phyloP scores from a whole-genome alignment of 2,888 invertebrate genomes.

The Archips xylosteana region DNA sequence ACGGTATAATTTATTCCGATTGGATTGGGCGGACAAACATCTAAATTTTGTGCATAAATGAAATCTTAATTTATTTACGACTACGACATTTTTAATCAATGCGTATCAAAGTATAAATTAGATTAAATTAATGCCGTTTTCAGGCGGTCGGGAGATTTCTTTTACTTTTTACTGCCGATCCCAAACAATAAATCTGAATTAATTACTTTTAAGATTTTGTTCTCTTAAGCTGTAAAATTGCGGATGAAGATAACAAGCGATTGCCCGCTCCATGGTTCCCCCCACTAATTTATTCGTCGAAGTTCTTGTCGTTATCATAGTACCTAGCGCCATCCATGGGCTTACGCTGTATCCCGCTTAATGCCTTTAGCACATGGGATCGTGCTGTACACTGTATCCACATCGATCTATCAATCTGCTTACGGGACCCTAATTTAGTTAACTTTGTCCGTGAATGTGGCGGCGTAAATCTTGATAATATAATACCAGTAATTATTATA shows the following conservation, averaged over 20 bases:
- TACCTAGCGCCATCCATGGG: conserved; percentile 67
- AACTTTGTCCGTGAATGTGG: conserved; percentile 31
- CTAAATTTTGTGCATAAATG: neutral
- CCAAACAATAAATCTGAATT: conserved; percentile 53
- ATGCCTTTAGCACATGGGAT: conserved; percentile 64
- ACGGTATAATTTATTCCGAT: conserved; percentile 25
- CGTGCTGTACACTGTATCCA: conserved; percentile 55
- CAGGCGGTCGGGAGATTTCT: conserved; percentile 26
- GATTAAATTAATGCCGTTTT: conserved; percentile 34
- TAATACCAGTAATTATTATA: neutral
- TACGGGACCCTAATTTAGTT: conserved; percentile 34
- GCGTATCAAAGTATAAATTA: conserved; percentile 39
- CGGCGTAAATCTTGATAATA: neutral
- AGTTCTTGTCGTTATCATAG: conserved; percentile 69
- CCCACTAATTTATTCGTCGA: conserved; percentile 73
- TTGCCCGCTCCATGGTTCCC: conserved; percentile 61
- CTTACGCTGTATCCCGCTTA: conserved; percentile 65
- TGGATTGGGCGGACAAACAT: conserved; percentile 19
- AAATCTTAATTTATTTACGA: conserved; percentile 19
- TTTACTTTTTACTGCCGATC: conserved; percentile 38
- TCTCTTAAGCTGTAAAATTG: conserved; percentile 66
- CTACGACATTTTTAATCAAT: conserved; percentile 26
- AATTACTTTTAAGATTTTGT: conserved; percentile 66
- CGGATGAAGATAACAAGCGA: conserved; percentile 69
- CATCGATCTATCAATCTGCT: conserved; percentile 58